Evolutionary conservation across 2,113 vertebrate genomes (phyloP).

Genomic region (Alaudala cheleensis): DNA sequence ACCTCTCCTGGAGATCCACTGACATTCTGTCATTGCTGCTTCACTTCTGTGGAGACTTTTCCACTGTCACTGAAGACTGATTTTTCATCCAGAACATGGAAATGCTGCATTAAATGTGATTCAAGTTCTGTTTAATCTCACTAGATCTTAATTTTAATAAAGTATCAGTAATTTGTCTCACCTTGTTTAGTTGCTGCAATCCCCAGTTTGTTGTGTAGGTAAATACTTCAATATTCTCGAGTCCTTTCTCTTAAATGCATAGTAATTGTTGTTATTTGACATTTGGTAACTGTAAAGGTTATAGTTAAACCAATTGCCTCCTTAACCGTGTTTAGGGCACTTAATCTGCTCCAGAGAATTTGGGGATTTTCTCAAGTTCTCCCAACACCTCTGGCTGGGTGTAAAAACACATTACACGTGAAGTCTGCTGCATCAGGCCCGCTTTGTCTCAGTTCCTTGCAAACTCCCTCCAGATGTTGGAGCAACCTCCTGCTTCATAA

Average conservation of each 20-base stretch:
- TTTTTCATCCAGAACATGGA: background rate
- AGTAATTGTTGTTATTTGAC: background rate
- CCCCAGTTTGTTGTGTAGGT: background rate
- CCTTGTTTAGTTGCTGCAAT: background rate
- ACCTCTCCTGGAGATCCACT: background rate
- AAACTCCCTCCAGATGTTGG: constrained; percentile 39
- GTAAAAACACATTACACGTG: background rate
- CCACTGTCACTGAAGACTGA: background rate
- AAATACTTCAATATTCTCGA: background rate
- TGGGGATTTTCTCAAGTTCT: constrained; percentile 3
- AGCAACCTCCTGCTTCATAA: constrained; percentile 5
- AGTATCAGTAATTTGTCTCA: background rate
- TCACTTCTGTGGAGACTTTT: background rate
- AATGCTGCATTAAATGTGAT: background rate
- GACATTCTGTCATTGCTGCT: fast-evolving
- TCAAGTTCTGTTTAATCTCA: background rate
- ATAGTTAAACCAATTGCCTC: background rate
- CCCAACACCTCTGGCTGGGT: background rate
- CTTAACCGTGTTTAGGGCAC: background rate
- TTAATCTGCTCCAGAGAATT: background rate
- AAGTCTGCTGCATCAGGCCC: background rate
- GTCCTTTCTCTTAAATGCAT: background rate
- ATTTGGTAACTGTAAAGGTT: background rate
- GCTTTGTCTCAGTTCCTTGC: background rate
- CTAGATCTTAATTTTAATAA: background rate